Base-by-base conservation (phyloP, 2,888 invertebrate species). In the Mongoloraphidia duomilia region DNA sequence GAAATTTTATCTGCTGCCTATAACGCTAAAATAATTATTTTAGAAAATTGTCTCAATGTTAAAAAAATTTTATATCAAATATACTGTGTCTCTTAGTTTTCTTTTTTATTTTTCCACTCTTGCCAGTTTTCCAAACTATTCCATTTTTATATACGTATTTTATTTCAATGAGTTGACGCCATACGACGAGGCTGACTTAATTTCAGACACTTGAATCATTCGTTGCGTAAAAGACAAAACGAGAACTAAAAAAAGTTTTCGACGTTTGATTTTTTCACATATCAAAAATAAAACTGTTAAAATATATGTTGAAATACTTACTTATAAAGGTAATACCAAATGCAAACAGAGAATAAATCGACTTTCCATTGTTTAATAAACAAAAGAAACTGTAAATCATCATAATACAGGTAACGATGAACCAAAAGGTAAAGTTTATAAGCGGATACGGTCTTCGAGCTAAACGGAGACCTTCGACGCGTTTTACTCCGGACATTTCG, bases 281-380 rank as follows among this genome's bases (percentile, higher is more conserved):
- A 13, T 39, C 1, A 40, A 12, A 50, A 44, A 40, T 48, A 51
- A 49, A 46, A 51, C 53, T 55, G 54, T 53, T 55, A 56, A 53
- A 26, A 33, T 33, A 35, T 34, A 34, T 6, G 26, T 26, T 26
- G 39, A 41, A 9, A 35, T 52, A 64, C 65, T 64, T 60, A 71
- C 70, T 63, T 53, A 64, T 54, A 14, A 59, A 54, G 49, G 66
- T 59, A 45, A 65, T 57, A 13, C 58, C 57, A 17, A 65, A 49
- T n/a, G 64, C 62, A 49, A 64, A 54, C 10, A 60, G 52, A 51
- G 65, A 59, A 47, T 64, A 58, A 9, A 61, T 40, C n/a, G 65
- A 56, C 14, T 67, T 67, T 8, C 71, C 71, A 33, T 58, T 59
- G 9, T 59, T 55, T 11, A 65, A 51, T 49, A 65, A 56, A 14